These are phyloP conservation scores for Gymnocheta viridis DNA, from an alignment of 2,888 invertebrate genomes.

Conservation along the genomic window DNA sequence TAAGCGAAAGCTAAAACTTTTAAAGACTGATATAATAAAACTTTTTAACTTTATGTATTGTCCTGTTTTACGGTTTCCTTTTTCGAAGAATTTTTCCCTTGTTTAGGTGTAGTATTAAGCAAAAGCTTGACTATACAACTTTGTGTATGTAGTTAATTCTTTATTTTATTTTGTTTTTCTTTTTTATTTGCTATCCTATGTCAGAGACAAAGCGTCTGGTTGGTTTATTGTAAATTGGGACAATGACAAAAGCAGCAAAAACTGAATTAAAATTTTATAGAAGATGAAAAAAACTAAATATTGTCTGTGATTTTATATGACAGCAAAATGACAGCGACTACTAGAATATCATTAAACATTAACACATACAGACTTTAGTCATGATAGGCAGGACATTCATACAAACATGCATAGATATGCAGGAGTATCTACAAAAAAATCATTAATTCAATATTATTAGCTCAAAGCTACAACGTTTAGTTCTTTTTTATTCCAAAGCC, in stretches of 20 bases:
- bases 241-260: conserved; percentile 35
- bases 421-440: not conserved
- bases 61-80: conserved; percentile 61
- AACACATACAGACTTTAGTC: conserved; percentile 74
- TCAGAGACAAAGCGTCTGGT: conserved; percentile 60
- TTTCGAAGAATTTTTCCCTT: conserved; percentile 47
- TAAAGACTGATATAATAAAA: conserved; percentile 57
- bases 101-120: conserved; percentile 54
- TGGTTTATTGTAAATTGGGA: conserved; percentile 42
- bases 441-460: conserved; percentile 54
- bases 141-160: conserved; percentile 51
- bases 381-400: conserved; percentile 54
- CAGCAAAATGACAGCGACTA: conserved; percentile 74
- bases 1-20: conserved; percentile 41
- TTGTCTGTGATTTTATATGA: conserved; percentile 69
- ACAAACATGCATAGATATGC: not conserved
- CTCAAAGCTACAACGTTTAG: conserved; percentile 10
- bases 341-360: conserved; percentile 75
- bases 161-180: conserved; percentile 15
- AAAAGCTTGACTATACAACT: conserved; percentile 63
- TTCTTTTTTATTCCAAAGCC: not conserved
- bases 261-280: conserved; percentile 55
- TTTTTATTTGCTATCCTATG: not conserved
- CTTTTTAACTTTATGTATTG: conserved; percentile 65
- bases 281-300: conserved; percentile 54